Evolutionary conservation across 2,888 invertebrate species (phyloP).

Genomic region (Cosmia pyralina): DNA sequence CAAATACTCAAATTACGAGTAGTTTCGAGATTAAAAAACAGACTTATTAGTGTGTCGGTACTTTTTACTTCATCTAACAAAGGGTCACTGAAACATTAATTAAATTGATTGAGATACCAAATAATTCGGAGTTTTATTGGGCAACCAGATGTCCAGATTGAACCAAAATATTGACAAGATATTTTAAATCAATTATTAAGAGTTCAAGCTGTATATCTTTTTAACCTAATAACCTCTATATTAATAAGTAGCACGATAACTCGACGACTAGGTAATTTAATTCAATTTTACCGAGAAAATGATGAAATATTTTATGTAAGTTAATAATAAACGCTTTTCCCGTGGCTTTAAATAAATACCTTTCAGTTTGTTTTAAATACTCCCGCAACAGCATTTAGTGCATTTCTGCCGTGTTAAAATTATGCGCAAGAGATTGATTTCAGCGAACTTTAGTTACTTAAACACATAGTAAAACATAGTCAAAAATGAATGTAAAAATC

Average conservation of each 20-base stretch:
- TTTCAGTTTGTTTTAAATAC: neutral
- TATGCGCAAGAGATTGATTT: neutral
- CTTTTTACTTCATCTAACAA: neutral
- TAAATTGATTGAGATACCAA: neutral
- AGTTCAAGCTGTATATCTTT: conserved; percentile 10
- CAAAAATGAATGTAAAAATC: neutral
- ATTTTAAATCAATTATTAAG: neutral
- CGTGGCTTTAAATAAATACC: neutral
- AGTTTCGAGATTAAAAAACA: too few species aligned
- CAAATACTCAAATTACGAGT: too few species aligned
- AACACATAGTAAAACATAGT: neutral
- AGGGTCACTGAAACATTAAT: neutral
- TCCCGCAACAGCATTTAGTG: too few species aligned
- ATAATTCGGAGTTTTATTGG: neutral
- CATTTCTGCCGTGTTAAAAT: neutral
- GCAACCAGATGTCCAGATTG: neutral
- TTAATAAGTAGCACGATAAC: neutral
- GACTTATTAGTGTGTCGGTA: neutral
- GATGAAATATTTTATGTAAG: neutral
- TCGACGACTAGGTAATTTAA: conserved; percentile 14
- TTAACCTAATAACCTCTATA: conserved; percentile 7
- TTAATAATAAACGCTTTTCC: neutral
- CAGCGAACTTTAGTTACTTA: too few species aligned
- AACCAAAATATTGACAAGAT: too few species aligned
- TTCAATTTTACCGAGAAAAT: neutral